phyloP scores from a whole-genome alignment of 2,888 invertebrate species.

The Dioctria linearis region DNA sequence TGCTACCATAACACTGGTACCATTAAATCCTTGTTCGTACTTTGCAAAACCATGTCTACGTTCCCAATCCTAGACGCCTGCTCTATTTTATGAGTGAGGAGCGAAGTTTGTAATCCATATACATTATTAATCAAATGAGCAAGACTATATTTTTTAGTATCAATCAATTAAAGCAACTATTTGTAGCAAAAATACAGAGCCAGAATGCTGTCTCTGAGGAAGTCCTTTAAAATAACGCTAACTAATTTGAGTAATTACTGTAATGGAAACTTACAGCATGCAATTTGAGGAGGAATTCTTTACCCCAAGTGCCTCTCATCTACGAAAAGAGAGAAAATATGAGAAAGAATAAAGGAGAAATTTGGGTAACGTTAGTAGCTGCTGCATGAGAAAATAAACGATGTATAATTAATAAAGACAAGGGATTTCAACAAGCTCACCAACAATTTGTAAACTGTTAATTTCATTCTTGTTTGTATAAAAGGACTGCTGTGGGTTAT shows the following conservation, averaged over 20 bases:
- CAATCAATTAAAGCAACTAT: slow-evolving; percentile 87
- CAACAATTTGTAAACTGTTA: no score
- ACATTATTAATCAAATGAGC: slow-evolving; percentile 89
- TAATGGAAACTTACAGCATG: slow-evolving; percentile 71
- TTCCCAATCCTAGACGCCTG: slow-evolving; percentile 77
- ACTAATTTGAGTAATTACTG: slow-evolving; percentile 8
- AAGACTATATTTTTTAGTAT: slow-evolving; percentile 76
- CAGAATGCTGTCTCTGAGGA: slow-evolving; percentile 79
- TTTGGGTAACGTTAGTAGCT: no score
- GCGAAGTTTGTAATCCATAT: slow-evolving; percentile 83
- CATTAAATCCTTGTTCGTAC: slow-evolving; percentile 87
- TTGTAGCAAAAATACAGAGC: slow-evolving; percentile 81
- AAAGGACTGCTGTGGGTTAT: no score
- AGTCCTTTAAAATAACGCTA: slow-evolving; percentile 69
- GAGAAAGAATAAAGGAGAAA: no score
- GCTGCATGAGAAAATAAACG: no score
- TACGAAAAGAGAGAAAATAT: no score
- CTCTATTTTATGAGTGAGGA: slow-evolving; percentile 78
- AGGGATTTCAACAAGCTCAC: no score
- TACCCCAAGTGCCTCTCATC: no score
- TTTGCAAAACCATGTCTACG: slow-evolving; percentile 85
- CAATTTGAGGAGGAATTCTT: no score
- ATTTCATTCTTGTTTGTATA: no score
- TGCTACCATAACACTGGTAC: slow-evolving; percentile 87
- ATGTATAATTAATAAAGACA: no score